Percentiles rank a stretch among this genome's conserved stretches.
phyloP scores from a whole-genome alignment of 2,113 vertebrate genomes.

The Alligator mississippiensis region DNA sequence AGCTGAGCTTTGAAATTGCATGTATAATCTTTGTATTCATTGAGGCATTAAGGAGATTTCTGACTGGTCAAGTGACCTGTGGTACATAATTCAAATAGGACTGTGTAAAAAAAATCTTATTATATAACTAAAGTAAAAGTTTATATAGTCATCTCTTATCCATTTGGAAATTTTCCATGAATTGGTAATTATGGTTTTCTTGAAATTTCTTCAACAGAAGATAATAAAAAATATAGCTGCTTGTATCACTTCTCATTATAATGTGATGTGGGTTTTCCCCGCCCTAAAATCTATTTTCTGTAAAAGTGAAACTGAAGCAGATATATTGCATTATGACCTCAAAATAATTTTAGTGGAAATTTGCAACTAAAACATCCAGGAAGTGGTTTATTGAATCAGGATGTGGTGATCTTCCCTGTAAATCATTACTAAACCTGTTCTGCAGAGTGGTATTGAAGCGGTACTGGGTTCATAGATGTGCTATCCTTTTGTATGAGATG shows the following conservation, averaged over 20 bases:
- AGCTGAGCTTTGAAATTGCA: not conserved
- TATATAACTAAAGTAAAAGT: not conserved
- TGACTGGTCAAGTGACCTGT: not conserved
- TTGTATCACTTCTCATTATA: not conserved
- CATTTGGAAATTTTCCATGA: not conserved
- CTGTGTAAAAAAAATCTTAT: not conserved
- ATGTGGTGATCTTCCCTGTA: not conserved
- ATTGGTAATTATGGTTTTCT: not conserved
- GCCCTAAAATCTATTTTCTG: not conserved
- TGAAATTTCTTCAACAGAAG: not conserved
- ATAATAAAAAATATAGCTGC: not conserved
- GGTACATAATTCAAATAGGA: not conserved
- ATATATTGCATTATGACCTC: not conserved
- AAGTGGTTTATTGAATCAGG: not conserved
- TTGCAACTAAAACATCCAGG: not conserved
- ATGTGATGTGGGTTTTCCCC: not conserved
- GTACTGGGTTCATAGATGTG: not conserved
- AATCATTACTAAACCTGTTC: conserved; percentile 31
- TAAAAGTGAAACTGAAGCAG: not conserved
- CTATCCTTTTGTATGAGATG: not conserved
- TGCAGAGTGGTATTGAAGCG: not conserved
- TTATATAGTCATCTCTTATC: not conserved
- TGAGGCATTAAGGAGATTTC: not conserved
- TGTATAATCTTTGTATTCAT: not conserved
- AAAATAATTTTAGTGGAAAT: not conserved